phyloP scores from a whole-genome alignment of 2,888 invertebrate genomes.

The Tolmerus cingulatus region DNA sequence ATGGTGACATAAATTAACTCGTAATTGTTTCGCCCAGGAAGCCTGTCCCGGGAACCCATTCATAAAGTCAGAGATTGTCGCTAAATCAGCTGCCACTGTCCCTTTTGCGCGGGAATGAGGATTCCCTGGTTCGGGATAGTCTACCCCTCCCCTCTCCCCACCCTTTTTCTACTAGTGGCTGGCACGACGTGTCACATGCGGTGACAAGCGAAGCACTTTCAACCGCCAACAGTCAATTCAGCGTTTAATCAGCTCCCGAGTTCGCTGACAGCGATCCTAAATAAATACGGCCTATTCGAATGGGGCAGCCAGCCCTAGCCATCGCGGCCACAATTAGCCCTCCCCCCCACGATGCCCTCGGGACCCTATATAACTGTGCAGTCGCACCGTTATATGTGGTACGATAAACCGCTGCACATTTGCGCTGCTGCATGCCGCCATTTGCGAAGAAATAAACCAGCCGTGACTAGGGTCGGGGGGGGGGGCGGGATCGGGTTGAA shows the following conservation, averaged over 20 bases:
- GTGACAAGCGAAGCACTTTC: slow-evolving; percentile 22
- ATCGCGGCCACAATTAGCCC: neutral
- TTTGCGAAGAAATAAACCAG: neutral
- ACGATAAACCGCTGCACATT: neutral
- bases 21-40: slow-evolving; percentile 20
- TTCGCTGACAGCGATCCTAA: slow-evolving; percentile 15
- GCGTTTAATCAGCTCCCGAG: slow-evolving; percentile 13
- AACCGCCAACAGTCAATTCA: slow-evolving; percentile 32
- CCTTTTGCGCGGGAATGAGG: neutral
- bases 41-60: slow-evolving; percentile 7
- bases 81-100: slow-evolving; percentile 27
- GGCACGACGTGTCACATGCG: slow-evolving; percentile 16
- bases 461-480: neutral
- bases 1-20: slow-evolving; percentile 31
- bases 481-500: neutral
- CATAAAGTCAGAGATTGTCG: slow-evolving; percentile 20
- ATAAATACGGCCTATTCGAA: slow-evolving; percentile 8
- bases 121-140: neutral
- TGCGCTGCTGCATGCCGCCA: neutral
- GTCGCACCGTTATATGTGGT: too few species aligned
- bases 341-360: neutral
- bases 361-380: too few species aligned
- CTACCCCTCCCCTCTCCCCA: too few species aligned
- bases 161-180: neutral
- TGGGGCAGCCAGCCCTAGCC: neutral